These are phyloP conservation scores for Ditula angustiorana DNA, from an alignment of 2,888 invertebrate genomes.

Conservation along the genomic window DNA sequence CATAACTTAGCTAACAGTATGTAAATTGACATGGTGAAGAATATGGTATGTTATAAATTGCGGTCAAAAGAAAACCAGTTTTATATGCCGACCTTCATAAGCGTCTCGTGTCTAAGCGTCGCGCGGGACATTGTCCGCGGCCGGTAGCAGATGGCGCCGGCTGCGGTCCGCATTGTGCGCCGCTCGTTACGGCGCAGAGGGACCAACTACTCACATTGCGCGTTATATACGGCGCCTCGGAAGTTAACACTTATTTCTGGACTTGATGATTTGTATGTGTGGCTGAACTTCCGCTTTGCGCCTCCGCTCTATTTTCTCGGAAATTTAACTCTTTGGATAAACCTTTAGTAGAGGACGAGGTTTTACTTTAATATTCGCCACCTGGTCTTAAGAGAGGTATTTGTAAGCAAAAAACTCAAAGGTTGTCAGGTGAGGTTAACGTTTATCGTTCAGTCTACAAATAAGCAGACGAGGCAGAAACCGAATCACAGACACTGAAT, in stretches of 20 bases:
- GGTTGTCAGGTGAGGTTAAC: not conserved
- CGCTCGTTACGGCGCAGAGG: not conserved
- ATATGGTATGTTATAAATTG: too few species aligned
- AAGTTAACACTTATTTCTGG: not conserved
- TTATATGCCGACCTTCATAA: not conserved
- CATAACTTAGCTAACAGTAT: not conserved
- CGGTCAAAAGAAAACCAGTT: too few species aligned
- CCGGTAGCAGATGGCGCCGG: too few species aligned
- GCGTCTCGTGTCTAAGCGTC: not conserved
- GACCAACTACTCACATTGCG: not conserved
- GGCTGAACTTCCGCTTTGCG: not conserved
- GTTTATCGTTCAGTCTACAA: not conserved
- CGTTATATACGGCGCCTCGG: not conserved
- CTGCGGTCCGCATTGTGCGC: not conserved
- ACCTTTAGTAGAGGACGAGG: too few species aligned
- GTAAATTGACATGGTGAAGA: not conserved
- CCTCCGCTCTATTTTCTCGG: not conserved
- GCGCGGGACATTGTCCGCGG: not conserved
- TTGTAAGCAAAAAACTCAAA: not conserved
- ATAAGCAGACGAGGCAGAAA: not conserved
- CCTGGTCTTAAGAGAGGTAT: too few species aligned
- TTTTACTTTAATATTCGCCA: too few species aligned
- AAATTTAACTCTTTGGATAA: not conserved
- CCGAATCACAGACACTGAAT: constrained; percentile 1
- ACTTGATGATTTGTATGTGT: not conserved